Evolutionary conservation across 2,113 vertebrate genomes (phyloP).

Genomic region (Ursus arctos): DNA sequence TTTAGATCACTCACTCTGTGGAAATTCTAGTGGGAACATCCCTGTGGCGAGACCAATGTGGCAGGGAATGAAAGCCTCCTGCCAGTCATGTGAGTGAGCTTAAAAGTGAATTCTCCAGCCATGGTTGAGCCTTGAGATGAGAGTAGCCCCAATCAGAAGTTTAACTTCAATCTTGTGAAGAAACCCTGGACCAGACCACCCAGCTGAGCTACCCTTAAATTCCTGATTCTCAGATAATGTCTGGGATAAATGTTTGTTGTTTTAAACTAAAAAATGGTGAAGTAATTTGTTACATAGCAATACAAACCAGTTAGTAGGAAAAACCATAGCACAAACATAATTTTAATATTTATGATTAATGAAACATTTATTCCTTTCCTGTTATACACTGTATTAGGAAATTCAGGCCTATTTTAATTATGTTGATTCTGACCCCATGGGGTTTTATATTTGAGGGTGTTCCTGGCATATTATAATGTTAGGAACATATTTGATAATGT

Average conservation of each 20-base stretch:
- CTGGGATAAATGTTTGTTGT: not conserved
- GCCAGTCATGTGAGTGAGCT: fast-evolving
- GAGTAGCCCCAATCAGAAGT: fast-evolving
- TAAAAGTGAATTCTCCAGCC: not conserved
- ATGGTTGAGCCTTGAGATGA: not conserved
- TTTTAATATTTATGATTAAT: not conserved
- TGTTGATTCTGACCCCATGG: not conserved
- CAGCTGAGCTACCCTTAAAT: not conserved
- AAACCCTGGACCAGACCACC: not conserved
- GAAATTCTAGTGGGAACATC: not conserved
- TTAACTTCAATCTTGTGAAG: not conserved
- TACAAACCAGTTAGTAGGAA: not conserved
- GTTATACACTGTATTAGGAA: not conserved
- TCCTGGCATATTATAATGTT: not conserved
- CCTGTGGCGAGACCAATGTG: not conserved
- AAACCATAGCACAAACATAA: not conserved
- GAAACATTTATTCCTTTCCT: not conserved
- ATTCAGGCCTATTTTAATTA: not conserved
- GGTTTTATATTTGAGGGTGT: not conserved
- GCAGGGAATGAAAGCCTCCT: not conserved
- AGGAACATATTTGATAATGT: not conserved
- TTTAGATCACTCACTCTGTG: not conserved
- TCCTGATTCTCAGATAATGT: not conserved
- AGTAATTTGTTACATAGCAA: not conserved
- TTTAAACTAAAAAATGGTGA: not conserved